Evolutionary conservation across 2,888 invertebrate genomes (phyloP).

Genomic region (Hemistola chrysoprasaria): DNA sequence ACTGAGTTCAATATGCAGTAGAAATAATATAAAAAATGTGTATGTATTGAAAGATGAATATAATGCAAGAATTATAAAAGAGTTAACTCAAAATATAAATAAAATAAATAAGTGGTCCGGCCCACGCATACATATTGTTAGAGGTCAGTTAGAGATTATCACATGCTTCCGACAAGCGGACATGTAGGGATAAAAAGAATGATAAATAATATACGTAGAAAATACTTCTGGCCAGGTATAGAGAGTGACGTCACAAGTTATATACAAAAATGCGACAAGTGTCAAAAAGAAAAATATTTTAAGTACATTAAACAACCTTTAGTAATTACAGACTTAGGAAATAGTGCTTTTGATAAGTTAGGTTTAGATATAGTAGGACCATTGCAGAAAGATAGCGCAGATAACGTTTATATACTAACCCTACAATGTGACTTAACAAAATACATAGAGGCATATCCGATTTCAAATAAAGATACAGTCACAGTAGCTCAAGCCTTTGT

Average conservation of each 20-base stretch:
- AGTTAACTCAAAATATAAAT: not conserved
- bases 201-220: not conserved
- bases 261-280: not conserved
- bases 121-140: constrained; percentile 1
- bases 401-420: constrained; percentile 4
- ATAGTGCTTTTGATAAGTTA: not conserved
- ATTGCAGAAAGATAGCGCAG: too few relatives aligned
- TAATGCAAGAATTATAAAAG: not conserved
- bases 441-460: constrained; percentile 10
- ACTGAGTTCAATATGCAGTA: constrained; percentile 1
- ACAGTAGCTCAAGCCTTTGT: constrained; percentile 3
- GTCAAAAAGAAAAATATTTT: constrained; percentile 1
- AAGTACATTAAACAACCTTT: not conserved
- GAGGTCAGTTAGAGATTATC: not conserved
- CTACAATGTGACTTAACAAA: constrained; percentile 10
- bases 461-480: constrained; percentile 3
- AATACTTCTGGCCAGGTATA: too few relatives aligned
- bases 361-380: too few relatives aligned
- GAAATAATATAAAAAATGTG: not conserved
- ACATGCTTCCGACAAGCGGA: constrained; percentile 1
- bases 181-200: not conserved
- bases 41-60: not conserved
- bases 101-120: not conserved
- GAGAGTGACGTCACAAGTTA: not conserved
- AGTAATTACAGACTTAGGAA: not conserved